A percentile compares a stretch with the other conserved stretches of the same genome.
Evolutionary conservation across 2,888 invertebrate species (phyloP).

Genomic region (Harpalus rufipes): DNA sequence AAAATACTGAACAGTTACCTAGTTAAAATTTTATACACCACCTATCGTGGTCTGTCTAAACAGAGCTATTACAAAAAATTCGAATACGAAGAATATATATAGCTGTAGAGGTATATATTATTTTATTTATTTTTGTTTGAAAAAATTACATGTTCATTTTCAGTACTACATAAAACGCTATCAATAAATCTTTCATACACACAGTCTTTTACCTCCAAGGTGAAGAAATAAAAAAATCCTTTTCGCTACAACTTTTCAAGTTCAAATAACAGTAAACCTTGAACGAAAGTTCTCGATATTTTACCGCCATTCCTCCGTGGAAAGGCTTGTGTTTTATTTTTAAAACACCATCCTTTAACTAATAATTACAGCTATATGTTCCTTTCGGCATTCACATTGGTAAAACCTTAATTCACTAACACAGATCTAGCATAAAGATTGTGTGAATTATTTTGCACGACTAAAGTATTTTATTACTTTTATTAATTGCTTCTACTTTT

Average conservation of each 20-base stretch:
- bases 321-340: not conserved
- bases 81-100: too few relatives aligned
- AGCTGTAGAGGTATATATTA: too few relatives aligned
- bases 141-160: not conserved
- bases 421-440: too few relatives aligned
- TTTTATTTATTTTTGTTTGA: not conserved
- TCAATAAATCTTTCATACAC: not conserved
- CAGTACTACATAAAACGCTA: not conserved
- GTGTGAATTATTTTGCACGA: too few relatives aligned
- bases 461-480: too few relatives aligned
- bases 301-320: not conserved
- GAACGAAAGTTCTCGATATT: not conserved
- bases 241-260: not conserved
- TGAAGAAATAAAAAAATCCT: not conserved
- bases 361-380: constrained; percentile 10
- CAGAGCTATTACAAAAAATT: too few relatives aligned
- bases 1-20: too few relatives aligned
- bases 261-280: not conserved
- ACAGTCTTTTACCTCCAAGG: not conserved
- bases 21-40: too few relatives aligned
- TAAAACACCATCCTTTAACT: not conserved
- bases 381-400: not conserved
- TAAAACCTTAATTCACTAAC: too few relatives aligned
- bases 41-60: too few relatives aligned
- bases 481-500: too few relatives aligned